phyloP scores from a whole-genome alignment of 2,113 vertebrate genomes.

The Chloroceryle aenea region DNA sequence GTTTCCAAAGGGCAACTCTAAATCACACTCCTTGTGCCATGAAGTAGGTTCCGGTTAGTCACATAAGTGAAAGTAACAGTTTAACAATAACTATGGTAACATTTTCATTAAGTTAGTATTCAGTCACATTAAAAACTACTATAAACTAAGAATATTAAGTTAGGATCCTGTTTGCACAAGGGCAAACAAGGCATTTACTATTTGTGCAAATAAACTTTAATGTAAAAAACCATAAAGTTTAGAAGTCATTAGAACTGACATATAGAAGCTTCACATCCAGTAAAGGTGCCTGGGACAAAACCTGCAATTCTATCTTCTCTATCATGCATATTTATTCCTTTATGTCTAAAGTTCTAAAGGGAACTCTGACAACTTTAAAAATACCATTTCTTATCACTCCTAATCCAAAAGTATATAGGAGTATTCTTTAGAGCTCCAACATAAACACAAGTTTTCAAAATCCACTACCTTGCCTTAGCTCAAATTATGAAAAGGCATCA shows the following conservation, averaged over 20 bases:
- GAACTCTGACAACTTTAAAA: not conserved
- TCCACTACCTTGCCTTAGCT: not conserved
- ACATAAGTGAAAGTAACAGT: not conserved
- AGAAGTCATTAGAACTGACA: not conserved
- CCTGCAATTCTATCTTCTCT: not conserved
- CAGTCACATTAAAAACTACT: not conserved
- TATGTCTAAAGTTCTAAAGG: not conserved
- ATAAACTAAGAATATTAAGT: not conserved
- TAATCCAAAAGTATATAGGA: not conserved
- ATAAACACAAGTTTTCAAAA: not conserved
- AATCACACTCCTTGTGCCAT: not conserved
- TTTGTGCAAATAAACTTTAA: not conserved
- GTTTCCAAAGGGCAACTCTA: not conserved
- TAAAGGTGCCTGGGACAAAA: not conserved
- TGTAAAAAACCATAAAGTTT: not conserved
- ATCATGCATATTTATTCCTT: not conserved
- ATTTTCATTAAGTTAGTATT: not conserved
- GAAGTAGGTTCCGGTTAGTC: not conserved
- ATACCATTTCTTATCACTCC: not conserved
- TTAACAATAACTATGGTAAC: not conserved
- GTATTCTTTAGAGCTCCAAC: not conserved
- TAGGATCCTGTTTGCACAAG: not conserved
- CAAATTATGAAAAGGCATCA: not conserved
- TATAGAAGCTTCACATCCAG: fast-evolving
- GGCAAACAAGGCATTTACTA: not conserved